These are phyloP conservation scores for Nasonia longicornis DNA, from an alignment of 1,140 invertebrate genomes.

Conservation along the genomic window DNA sequence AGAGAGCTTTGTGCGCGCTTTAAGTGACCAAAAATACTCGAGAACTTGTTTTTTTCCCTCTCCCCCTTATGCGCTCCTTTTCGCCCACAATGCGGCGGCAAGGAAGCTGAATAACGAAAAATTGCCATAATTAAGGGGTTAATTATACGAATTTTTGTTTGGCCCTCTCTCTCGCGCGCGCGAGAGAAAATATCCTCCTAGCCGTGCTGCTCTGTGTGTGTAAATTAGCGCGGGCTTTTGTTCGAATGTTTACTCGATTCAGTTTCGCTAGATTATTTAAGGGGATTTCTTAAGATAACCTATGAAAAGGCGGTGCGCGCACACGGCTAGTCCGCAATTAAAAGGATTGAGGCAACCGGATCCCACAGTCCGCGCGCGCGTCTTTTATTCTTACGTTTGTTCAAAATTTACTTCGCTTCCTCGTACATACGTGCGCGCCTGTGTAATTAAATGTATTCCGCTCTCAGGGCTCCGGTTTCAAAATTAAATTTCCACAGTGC, in stretches of 20 bases:
- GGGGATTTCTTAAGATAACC: conserved; percentile 28
- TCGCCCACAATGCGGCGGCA: conserved; percentile 30
- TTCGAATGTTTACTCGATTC: conserved; percentile 38
- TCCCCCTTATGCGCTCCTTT: not conserved
- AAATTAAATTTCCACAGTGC: not conserved
- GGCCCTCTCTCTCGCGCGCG: not conserved
- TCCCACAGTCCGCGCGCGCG: not conserved
- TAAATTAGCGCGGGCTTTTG: conserved; percentile 20
- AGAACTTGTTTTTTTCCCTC: conserved; percentile 34
- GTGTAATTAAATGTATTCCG: not conserved
- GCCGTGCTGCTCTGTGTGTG: not conserved
- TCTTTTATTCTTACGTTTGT: conserved; percentile 11
- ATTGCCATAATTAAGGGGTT: conserved; percentile 48
- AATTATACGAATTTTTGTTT: conserved; percentile 48
- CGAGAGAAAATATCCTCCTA: conserved; percentile 19
- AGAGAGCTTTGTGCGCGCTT: conserved; percentile 34
- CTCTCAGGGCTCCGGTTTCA: not conserved
- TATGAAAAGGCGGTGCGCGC: conserved; percentile 2
- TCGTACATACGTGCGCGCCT: not conserved
- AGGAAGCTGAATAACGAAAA: conserved; percentile 49
- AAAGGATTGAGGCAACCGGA: not conserved
- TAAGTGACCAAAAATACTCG: conserved; percentile 49
- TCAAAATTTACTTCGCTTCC: not conserved
- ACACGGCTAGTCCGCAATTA: conserved; percentile 5
- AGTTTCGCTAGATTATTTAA: conserved; percentile 32